Conservation (phyloP, 2,888 invertebrate genomes). For the Uloborus plumipes region DNA sequence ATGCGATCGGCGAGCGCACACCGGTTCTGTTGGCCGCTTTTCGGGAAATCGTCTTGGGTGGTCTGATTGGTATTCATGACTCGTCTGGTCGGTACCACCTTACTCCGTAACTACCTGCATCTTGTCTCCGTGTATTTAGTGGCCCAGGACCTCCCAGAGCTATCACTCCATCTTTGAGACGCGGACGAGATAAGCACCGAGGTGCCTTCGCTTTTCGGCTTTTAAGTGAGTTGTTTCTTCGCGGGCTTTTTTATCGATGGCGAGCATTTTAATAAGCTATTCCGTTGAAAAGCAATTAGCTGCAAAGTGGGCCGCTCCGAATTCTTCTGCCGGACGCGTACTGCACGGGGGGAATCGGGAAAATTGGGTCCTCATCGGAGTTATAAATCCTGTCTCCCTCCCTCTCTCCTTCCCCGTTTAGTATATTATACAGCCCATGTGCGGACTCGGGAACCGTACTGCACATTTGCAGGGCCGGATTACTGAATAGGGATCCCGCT, state of each 20-base stretch:
- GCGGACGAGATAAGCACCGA: conserved; percentile 28
- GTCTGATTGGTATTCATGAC: conserved; percentile 58
- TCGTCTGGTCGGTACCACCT: conserved; percentile 58
- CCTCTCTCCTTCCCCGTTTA: too few species aligned
- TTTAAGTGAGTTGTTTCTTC: conserved; percentile 52
- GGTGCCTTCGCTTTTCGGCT: conserved; percentile 16
- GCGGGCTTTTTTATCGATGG: conserved; percentile 11
- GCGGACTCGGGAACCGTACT: too few species aligned
- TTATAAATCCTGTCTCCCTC: too few species aligned
- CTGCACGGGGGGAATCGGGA: too few species aligned
- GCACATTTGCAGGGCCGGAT: too few species aligned
- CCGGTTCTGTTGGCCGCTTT: background rate
- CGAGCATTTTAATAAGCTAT: conserved; percentile 42
- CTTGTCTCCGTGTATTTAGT: conserved; percentile 64
- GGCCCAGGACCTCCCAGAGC: conserved; percentile 57
- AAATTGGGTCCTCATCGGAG: too few species aligned
- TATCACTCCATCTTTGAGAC: conserved; percentile 54
- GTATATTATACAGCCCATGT: too few species aligned
- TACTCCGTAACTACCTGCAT: conserved; percentile 56
- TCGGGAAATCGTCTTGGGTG: conserved; percentile 51
- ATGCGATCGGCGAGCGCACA: conserved; percentile 24
- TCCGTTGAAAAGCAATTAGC: conserved; percentile 44
- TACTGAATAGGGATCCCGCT: too few species aligned
- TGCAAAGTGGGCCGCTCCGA: conserved; percentile 2
- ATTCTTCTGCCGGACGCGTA: background rate